Conservation (phyloP, 1,140 invertebrate species). For the Megalonaias nervosa region DNA sequence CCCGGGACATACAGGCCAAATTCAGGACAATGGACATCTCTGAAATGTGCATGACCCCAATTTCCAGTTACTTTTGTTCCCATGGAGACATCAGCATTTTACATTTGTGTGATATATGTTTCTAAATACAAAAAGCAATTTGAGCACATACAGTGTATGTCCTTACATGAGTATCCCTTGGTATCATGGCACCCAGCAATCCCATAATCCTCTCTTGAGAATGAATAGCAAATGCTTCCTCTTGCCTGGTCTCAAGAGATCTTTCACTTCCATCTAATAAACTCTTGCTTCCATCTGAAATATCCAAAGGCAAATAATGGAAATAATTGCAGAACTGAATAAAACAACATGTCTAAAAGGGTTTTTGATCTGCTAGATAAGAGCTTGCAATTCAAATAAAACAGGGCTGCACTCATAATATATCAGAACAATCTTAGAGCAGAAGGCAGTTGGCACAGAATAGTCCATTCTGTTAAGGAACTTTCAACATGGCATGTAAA, state of each 20-base stretch:
- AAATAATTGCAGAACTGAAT: not conserved
- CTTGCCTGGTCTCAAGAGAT: slow-evolving; percentile 50
- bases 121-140: not conserved
- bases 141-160: not conserved
- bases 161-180: slow-evolving; percentile 54
- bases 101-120: not conserved
- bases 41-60: no score
- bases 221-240: slow-evolving; percentile 67
- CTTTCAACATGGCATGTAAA: no score
- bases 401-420: not conserved
- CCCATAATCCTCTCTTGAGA: slow-evolving; percentile 70
- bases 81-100: not conserved
- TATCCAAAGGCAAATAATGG: not conserved
- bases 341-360: not conserved
- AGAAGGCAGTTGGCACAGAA: not conserved
- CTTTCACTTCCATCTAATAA: slow-evolving; percentile 1
- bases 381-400: not conserved
- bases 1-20: no score
- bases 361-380: not conserved
- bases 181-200: slow-evolving; percentile 67
- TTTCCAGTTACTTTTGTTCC: no score
- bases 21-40: no score
- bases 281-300: slow-evolving; percentile 36
- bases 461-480: no score
- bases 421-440: not conserved